Evolutionary conservation across 1,140 invertebrate species (phyloP).

Genomic region (Drosophila kepulauana): DNA sequence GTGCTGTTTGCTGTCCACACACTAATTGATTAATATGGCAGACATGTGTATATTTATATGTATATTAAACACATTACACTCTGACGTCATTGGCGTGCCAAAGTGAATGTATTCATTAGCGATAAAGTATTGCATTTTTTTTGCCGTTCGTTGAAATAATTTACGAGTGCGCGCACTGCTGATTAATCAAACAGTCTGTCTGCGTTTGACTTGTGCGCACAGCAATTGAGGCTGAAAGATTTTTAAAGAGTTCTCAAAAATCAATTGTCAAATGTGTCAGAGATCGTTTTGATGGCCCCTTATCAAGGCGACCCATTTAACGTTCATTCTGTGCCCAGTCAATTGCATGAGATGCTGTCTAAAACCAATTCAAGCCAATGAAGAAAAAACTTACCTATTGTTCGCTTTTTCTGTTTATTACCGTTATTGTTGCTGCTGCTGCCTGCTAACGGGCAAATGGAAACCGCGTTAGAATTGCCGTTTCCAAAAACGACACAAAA

Average conservation of each 20-base stretch:
- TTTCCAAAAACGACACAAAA: background rate
- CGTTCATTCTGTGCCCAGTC: background rate
- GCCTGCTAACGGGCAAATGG: constrained; percentile 12
- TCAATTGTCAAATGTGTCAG: constrained; percentile 16
- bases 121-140: constrained; percentile 11
- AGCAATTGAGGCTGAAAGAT: background rate
- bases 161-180: background rate
- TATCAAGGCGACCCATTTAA: constrained; percentile 18
- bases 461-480: constrained; percentile 22
- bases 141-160: background rate
- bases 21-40: constrained; percentile 78
- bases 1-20: constrained; percentile 76
- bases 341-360: constrained; percentile 27
- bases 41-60: constrained; percentile 38
- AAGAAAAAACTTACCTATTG: constrained; percentile 14
- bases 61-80: constrained; percentile 7
- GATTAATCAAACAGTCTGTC: constrained; percentile 1
- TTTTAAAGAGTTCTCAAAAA: constrained; percentile 7
- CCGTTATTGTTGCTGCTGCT: constrained; percentile 13
- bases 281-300: constrained; percentile 10
- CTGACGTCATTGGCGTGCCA: background rate
- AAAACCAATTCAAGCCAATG: constrained; percentile 23
- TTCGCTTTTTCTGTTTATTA: constrained; percentile 19
- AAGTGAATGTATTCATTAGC: constrained; percentile 16
- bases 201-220: background rate